A percentile compares a stretch with the other conserved stretches of the same genome.
Conservation (phyloP, 2,113 vertebrate species). For the Pelusios castaneus region DNA sequence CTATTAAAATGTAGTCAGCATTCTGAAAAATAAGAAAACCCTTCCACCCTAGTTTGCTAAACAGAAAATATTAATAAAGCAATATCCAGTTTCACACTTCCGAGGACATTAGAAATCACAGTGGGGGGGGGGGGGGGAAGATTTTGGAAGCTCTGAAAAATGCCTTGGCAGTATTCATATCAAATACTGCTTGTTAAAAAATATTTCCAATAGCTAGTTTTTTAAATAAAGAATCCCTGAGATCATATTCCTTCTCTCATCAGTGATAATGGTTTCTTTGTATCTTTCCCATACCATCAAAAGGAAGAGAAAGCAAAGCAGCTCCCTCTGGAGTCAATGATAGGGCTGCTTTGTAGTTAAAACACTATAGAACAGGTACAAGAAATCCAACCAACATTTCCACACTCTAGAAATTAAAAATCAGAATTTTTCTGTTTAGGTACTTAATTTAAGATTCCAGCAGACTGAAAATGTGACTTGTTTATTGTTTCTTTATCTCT, state of each 20-base stretch:
- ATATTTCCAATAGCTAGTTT: neutral
- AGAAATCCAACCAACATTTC: neutral
- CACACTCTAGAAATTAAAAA: neutral
- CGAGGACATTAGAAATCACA: neutral
- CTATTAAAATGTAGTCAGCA: neutral
- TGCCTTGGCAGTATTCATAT: neutral
- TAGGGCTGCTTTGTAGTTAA: neutral
- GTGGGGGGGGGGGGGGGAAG: neutral
- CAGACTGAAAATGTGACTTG: neutral
- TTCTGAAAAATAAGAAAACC: neutral
- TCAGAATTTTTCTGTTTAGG: neutral
- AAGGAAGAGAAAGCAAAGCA: neutral
- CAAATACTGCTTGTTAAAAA: neutral
- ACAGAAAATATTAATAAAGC: neutral
- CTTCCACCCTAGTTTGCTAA: neutral
- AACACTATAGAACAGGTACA: neutral
- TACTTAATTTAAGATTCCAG: neutral
- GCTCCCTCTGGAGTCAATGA: neutral
- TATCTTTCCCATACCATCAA: neutral
- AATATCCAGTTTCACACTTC: neutral
- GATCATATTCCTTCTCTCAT: neutral
- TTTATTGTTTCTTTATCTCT: neutral
- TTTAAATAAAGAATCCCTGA: neutral
- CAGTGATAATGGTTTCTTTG: neutral
- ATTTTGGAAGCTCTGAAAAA: neutral